A percentile compares a stretch with the other conserved stretches of the same genome.
Conservation (phyloP, 1,140 invertebrate genomes). For the Trichonephila clavipes region DNA sequence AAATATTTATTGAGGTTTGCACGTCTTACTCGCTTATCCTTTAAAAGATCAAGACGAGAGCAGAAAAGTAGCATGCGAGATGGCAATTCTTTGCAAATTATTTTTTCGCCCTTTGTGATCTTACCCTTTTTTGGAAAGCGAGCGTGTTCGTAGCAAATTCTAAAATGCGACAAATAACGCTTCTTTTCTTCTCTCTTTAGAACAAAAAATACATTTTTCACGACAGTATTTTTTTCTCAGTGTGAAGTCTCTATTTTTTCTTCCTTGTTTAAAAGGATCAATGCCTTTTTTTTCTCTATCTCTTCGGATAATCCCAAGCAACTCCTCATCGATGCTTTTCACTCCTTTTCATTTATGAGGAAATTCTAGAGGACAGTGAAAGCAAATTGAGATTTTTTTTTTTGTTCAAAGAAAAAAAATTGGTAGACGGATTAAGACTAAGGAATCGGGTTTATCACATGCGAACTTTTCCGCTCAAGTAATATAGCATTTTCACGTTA, state of each 20-base stretch:
- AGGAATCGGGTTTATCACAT: background rate
- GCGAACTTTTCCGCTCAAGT: background rate
- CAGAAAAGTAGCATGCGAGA: conserved; percentile 1
- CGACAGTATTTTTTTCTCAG: background rate
- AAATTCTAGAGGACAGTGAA: background rate
- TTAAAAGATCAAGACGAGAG: conserved; percentile 15
- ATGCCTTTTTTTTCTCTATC: background rate
- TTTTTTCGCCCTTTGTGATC: background rate
- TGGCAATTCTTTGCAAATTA: conserved; percentile 2
- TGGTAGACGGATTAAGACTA: background rate
- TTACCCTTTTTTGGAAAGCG: background rate
- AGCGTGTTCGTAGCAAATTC: background rate
- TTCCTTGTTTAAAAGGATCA: background rate
- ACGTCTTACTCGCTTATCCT: conserved; percentile 32
- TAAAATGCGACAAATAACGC: background rate
- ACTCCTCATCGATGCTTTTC: background rate
- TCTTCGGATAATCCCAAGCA: background rate
- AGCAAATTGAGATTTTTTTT: background rate
- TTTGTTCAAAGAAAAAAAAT: background rate
- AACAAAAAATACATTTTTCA: background rate
- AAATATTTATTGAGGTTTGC: conserved; percentile 1
- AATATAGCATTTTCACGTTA: too few species aligned
- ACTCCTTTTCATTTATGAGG: background rate
- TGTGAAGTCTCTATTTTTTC: background rate
- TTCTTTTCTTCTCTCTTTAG: background rate